Evolutionary conservation across 1,140 invertebrate genomes (phyloP).

Genomic region (Drosophila erecta): DNA sequence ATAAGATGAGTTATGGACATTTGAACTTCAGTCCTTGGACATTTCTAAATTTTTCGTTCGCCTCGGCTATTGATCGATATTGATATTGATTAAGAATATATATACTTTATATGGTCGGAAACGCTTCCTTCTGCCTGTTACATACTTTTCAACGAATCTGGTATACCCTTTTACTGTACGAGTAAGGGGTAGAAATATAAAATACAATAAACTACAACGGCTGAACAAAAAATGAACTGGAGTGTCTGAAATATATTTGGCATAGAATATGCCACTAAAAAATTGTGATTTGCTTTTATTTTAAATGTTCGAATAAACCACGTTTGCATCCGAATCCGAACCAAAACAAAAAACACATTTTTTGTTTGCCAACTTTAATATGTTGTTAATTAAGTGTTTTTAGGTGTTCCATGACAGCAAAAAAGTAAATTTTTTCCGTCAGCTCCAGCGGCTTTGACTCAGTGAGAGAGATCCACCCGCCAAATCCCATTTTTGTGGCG

Average conservation of each 20-base stretch:
- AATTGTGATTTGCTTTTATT: background rate
- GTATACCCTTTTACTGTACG: too few relatives aligned
- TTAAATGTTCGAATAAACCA: background rate
- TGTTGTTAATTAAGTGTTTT: slow-evolving; percentile 1
- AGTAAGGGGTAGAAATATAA: too few relatives aligned
- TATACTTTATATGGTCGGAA: too few relatives aligned
- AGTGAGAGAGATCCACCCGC: slow-evolving; percentile 88
- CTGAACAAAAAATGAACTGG: background rate
- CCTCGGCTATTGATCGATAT: too few relatives aligned
- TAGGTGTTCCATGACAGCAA: background rate
- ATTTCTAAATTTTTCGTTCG: too few relatives aligned
- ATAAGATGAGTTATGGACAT: too few relatives aligned
- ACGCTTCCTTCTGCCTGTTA: too few relatives aligned
- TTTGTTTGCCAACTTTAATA: background rate
- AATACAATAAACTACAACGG: too few relatives aligned
- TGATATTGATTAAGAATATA: too few relatives aligned
- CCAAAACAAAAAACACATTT: background rate
- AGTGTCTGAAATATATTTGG: background rate
- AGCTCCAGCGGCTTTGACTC: slow-evolving; percentile 88
- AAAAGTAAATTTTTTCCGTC: slow-evolving; percentile 74
- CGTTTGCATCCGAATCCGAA: background rate
- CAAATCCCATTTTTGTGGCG: slow-evolving; percentile 89
- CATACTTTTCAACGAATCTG: too few relatives aligned
- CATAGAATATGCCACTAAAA: background rate
- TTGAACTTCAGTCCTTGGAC: too few relatives aligned